Conservation (phyloP, 2,797 vertebrate species). For the Margarornis squamiger region DNA sequence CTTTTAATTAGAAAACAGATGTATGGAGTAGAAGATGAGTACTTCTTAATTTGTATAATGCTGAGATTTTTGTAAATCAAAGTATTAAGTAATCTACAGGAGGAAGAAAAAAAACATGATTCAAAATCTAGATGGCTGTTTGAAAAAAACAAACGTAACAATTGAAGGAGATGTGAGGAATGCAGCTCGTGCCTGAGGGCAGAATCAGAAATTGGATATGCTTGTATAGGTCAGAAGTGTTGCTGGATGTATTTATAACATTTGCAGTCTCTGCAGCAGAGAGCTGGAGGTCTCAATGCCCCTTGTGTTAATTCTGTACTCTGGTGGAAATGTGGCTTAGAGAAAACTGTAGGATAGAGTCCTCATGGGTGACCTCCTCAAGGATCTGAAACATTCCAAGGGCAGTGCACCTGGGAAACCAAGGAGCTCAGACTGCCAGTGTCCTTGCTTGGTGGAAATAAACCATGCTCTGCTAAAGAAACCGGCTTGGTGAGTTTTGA, state of each 20-base stretch:
- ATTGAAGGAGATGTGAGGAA: background rate
- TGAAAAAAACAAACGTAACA: background rate
- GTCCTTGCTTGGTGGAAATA: background rate
- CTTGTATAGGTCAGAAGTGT: background rate
- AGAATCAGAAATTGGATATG: background rate
- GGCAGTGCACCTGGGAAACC: background rate
- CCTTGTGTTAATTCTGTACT: background rate
- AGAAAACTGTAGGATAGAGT: background rate
- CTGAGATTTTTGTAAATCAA: background rate
- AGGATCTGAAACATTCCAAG: background rate
- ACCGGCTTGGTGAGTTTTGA: slow-evolving; percentile 13
- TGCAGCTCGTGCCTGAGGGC: background rate
- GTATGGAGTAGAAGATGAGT: background rate
- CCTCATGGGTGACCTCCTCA: background rate
- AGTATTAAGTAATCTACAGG: background rate
- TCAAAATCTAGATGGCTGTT: background rate
- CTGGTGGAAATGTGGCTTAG: background rate
- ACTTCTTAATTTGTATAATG: background rate
- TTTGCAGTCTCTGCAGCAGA: background rate
- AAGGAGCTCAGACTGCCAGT: background rate
- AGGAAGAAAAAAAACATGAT: background rate
- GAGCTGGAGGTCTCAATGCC: background rate
- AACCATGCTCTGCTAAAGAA: background rate
- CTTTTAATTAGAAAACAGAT: background rate
- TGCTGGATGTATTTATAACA: background rate